phyloP scores from a whole-genome alignment of 2,888 invertebrate species.

The Andrena marginata region DNA sequence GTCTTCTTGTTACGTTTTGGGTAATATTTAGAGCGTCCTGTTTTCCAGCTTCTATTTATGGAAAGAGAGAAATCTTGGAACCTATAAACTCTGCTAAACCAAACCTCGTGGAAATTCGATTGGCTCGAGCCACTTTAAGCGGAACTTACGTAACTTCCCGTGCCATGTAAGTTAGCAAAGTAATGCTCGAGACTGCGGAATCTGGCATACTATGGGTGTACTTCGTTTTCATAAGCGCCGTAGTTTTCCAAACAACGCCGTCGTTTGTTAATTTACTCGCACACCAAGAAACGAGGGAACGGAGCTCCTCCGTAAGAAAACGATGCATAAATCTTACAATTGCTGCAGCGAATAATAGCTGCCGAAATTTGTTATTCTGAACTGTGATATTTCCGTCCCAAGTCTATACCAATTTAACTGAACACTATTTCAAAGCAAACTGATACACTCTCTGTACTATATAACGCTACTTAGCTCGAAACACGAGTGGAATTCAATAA shows the following conservation, averaged over 20 bases:
- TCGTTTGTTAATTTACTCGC: constrained; percentile 17
- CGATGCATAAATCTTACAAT: background rate
- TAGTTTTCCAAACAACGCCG: constrained; percentile 34
- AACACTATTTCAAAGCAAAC: background rate
- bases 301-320: background rate
- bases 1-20: background rate
- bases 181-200: constrained; percentile 14
- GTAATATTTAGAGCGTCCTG: background rate
- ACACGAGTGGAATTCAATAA: background rate
- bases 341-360: background rate
- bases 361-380: background rate
- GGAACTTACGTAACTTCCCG: constrained; percentile 38
- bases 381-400: background rate
- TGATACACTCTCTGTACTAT: too few species aligned
- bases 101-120: constrained; percentile 50
- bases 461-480: background rate
- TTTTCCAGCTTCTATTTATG: background rate
- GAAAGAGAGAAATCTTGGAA: constrained; percentile 14
- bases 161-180: constrained; percentile 30
- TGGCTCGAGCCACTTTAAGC: constrained; percentile 37
- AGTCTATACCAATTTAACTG: background rate
- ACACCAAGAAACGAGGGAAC: background rate
- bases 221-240: constrained; percentile 28
- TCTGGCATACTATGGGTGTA: constrained; percentile 1
- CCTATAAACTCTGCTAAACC: constrained; percentile 36